Conservation (phyloP, 2,888 invertebrate genomes). For the Eilema depressum region DNA sequence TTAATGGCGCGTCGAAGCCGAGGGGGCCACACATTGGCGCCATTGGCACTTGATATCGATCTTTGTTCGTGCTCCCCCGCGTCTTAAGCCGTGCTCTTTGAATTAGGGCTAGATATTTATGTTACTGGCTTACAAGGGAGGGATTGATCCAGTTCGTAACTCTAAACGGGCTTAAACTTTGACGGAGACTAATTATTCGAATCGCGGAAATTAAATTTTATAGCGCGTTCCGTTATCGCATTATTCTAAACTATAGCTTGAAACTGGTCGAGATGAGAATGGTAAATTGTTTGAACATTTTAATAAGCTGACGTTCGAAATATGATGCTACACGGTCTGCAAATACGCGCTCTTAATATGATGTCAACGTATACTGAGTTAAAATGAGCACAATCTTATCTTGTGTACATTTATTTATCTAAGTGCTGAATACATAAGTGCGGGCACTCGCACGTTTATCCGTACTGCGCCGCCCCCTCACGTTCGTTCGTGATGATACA, state of each 20-base stretch:
- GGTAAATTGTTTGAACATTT: conserved; percentile 3
- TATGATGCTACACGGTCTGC: conserved; percentile 20
- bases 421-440: conserved; percentile 40
- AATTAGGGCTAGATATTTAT: conserved; percentile 82
- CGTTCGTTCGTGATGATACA: conserved; percentile 53
- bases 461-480: conserved; percentile 44
- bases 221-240: conserved; percentile 29
- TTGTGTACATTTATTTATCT: conserved; percentile 44
- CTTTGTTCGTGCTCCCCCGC: conserved; percentile 80
- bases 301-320: background rate
- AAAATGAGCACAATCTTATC: conserved; percentile 50
- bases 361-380: conserved; percentile 29
- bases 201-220: conserved; percentile 53
- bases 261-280: conserved; percentile 5
- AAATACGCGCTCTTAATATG: conserved; percentile 21
- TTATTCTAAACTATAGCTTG: conserved; percentile 37
- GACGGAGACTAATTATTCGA: conserved; percentile 59
- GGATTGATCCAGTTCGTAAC: conserved; percentile 58
- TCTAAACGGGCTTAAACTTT: conserved; percentile 58
- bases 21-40: conserved; percentile 79
- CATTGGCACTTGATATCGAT: conserved; percentile 83
- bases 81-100: conserved; percentile 71
- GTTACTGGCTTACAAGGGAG: conserved; percentile 68
- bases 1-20: conserved; percentile 66
- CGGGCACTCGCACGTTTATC: conserved; percentile 33